These are phyloP conservation scores for Psittacula cyanocephala DNA, from an alignment of 2,113 vertebrate species.

Conservation along the genomic window DNA sequence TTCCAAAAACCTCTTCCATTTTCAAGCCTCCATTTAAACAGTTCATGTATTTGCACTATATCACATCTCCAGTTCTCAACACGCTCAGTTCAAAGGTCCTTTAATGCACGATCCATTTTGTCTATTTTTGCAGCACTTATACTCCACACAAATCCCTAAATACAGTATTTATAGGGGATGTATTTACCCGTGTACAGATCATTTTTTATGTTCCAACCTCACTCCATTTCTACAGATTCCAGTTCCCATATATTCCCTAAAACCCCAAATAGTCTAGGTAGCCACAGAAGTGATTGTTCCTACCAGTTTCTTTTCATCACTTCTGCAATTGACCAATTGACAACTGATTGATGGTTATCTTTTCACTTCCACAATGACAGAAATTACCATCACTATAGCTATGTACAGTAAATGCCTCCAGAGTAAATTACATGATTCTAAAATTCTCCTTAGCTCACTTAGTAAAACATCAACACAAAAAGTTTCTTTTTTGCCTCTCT, in stretches of 20 bases:
- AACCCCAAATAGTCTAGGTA: slow-evolving; percentile 88
- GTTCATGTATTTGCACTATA: background rate
- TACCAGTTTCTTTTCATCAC: slow-evolving; percentile 92
- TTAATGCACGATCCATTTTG: background rate
- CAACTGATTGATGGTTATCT: slow-evolving; percentile 99
- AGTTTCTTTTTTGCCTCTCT: slow-evolving; percentile 91
- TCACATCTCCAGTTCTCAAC: background rate
- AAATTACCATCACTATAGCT: slow-evolving; percentile 99
- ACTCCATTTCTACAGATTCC: slow-evolving; percentile 81
- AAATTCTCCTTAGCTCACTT: slow-evolving; percentile 89
- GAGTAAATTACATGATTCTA: slow-evolving; percentile 99
- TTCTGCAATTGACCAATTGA: slow-evolving; percentile 98
- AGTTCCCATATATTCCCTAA: slow-evolving; percentile 85
- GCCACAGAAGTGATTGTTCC: slow-evolving; percentile 89
- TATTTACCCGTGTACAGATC: background rate
- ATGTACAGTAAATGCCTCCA: slow-evolving; percentile 98
- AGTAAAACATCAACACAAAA: slow-evolving; percentile 91
- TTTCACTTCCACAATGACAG: slow-evolving; percentile 94
- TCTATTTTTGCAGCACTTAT: background rate
- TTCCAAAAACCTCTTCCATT: background rate
- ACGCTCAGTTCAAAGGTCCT: background rate
- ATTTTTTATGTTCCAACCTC: slow-evolving; percentile 47
- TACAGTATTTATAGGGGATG: background rate
- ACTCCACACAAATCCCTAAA: fast-evolving
- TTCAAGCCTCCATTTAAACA: background rate